Conservation (phyloP, 2,113 vertebrate species). For the Alligator mississippiensis region DNA sequence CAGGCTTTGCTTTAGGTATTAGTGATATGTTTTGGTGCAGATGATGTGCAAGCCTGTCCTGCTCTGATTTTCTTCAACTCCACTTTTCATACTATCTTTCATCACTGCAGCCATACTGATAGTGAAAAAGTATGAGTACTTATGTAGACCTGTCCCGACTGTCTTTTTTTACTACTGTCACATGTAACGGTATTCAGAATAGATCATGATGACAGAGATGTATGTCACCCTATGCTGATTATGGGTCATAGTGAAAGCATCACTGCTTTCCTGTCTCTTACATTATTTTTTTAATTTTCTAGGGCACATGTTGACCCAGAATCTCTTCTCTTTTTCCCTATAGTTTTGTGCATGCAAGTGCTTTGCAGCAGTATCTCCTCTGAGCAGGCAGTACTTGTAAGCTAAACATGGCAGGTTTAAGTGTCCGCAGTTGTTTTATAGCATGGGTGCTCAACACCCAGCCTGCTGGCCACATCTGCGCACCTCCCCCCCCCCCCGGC, state of each 20-base stretch:
- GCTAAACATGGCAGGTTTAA: constrained; percentile 7
- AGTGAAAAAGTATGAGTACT: not conserved
- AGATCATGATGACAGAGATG: not conserved
- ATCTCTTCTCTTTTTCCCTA: not conserved
- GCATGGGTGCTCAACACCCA: too few relatives aligned
- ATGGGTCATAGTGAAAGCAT: not conserved
- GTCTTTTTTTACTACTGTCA: not conserved
- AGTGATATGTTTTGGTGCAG: fast-evolving
- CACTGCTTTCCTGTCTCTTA: constrained; percentile 6
- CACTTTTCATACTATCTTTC: too few relatives aligned
- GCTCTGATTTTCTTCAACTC: not conserved
- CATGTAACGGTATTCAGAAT: not conserved
- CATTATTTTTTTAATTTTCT: not conserved
- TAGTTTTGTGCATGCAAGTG: not conserved
- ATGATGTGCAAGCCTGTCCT: not conserved
- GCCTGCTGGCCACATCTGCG: too few relatives aligned
- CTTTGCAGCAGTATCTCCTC: not conserved
- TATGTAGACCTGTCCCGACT: not conserved
- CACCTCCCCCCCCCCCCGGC: too few relatives aligned
- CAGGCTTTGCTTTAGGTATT: not conserved
- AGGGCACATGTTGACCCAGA: not conserved
- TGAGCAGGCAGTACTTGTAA: constrained; percentile 1
- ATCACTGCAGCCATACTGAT: fast-evolving
- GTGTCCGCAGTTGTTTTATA: not conserved
- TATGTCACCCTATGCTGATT: not conserved